These are phyloP conservation scores for Frankliniella fusca DNA, from an alignment of 2,888 invertebrate genomes.

Conservation along the genomic window DNA sequence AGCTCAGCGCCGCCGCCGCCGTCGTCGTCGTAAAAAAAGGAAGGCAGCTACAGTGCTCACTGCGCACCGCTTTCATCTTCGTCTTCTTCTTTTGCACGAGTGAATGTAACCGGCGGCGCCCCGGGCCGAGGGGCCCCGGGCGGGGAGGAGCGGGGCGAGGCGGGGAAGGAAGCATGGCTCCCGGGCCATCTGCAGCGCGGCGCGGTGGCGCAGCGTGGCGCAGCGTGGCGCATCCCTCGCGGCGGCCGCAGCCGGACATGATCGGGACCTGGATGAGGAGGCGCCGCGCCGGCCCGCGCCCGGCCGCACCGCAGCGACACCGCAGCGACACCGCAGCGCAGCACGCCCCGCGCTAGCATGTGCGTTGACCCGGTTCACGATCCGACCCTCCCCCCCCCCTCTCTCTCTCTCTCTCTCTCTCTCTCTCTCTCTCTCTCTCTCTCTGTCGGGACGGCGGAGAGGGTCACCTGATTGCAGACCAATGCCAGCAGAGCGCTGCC, in stretches of 20 bases:
- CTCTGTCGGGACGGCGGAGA: neutral
- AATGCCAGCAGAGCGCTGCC: neutral
- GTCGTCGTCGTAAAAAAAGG: neutral
- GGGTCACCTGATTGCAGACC: too few relatives aligned
- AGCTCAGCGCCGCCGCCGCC: neutral
- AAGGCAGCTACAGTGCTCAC: too few relatives aligned
- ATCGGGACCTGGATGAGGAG: neutral
- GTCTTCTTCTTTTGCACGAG: neutral
- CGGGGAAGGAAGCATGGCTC: too few relatives aligned
- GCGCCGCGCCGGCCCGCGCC: neutral
- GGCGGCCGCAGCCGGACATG: neutral
- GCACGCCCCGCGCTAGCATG: neutral
- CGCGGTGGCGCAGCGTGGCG: neutral
- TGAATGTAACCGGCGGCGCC: neutral
- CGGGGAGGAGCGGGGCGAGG: neutral
- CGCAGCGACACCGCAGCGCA: too few relatives aligned
- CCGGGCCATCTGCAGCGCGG: too few relatives aligned
- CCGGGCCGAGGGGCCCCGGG: neutral
- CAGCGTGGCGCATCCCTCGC: neutral
- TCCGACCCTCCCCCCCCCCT: neutral
- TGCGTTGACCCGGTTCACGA: constrained; percentile 8
- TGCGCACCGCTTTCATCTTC: neutral
- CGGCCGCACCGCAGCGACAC: neutral
- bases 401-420: neutral
- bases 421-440: neutral